Evolutionary conservation across 2,113 vertebrate genomes (phyloP), one percentile per base, ranked within the genome.

Genomic region (Semnornis frantzii): DNA sequence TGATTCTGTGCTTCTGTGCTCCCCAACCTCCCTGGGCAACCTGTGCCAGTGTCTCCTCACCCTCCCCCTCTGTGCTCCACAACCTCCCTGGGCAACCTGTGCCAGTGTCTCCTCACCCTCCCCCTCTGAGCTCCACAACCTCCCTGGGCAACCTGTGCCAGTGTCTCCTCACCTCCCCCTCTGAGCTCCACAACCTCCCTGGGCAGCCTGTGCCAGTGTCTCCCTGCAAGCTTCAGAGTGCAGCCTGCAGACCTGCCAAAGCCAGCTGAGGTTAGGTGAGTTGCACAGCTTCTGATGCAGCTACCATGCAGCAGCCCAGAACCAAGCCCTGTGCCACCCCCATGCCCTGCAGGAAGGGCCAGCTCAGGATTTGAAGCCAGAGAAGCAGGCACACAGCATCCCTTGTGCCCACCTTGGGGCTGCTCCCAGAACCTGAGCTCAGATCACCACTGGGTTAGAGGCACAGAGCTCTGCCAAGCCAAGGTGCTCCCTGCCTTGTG

Each of bases 281-380:
- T 14, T 15, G 5, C 10, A 20, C 0, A 69, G 77, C 46, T 63
- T 16, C 2, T 16, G 1, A 5, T 12, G 20, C 3, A 19, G 16
- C 24, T 15, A 23, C 8, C 4, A 8, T 0, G 18, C 46, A 19
- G 30, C 50, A 28, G 11, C 2, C 44, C 44, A 39, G 30, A 70
- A 16, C 23, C 14, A 39, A 19, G 24, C 42, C 28, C 37, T 10
- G 27, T 27, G 46, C 3, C 34, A 5, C 44, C 60, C 66, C 5
- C 59, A 12, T 20, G 1, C 31, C 30, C 27, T 5, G 25, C 18
- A 8, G 12, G 48, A 28, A 12, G 23, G 31, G 34, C n/a, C 9
- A 3, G 66, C 28, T 10, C 13, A 16, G 5, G 34, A 10, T 19
- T n/a, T 19, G 12, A 11, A 20, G 1, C 13, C 2, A n/a, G 30